Percentiles rank a stretch among this genome's conserved stretches.
Conservation (phyloP, 2,113 vertebrate genomes). For the Edolisoma coerulescens region DNA sequence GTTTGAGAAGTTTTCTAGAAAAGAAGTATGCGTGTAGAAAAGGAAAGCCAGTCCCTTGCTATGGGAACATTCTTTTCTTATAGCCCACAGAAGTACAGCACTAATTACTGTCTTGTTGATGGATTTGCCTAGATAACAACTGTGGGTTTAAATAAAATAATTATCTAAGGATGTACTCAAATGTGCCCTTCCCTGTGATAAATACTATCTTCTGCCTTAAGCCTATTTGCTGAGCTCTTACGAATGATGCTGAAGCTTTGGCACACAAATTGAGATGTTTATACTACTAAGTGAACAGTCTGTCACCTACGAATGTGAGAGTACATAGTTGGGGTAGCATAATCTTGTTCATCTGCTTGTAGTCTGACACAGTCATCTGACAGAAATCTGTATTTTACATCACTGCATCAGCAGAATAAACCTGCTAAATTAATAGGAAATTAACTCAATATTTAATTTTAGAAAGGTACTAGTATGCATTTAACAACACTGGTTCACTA, state of each 20-base stretch:
- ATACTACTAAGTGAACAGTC: background rate
- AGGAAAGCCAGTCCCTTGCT: background rate
- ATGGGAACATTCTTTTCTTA: background rate
- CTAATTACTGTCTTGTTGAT: background rate
- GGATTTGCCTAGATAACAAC: background rate
- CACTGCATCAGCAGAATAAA: conserved; percentile 1
- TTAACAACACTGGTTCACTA: background rate
- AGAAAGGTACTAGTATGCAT: background rate
- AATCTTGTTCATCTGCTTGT: conserved; percentile 8
- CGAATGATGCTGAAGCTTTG: background rate
- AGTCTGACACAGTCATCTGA: conserved; percentile 15
- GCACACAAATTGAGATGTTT: background rate
- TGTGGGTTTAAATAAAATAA: conserved; percentile 3
- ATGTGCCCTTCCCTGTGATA: background rate
- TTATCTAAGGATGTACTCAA: background rate
- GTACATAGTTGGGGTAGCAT: background rate
- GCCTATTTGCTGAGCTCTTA: background rate
- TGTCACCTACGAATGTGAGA: conserved; percentile 30
- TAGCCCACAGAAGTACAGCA: background rate
- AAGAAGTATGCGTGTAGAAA: background rate
- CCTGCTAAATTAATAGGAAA: background rate
- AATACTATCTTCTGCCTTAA: background rate
- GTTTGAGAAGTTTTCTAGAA: background rate
- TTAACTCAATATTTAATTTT: conserved; percentile 6
- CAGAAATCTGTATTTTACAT: conserved; percentile 18